phyloP scores from a whole-genome alignment of 2,113 vertebrate species.

The Paramisgurnus dabryanus region DNA sequence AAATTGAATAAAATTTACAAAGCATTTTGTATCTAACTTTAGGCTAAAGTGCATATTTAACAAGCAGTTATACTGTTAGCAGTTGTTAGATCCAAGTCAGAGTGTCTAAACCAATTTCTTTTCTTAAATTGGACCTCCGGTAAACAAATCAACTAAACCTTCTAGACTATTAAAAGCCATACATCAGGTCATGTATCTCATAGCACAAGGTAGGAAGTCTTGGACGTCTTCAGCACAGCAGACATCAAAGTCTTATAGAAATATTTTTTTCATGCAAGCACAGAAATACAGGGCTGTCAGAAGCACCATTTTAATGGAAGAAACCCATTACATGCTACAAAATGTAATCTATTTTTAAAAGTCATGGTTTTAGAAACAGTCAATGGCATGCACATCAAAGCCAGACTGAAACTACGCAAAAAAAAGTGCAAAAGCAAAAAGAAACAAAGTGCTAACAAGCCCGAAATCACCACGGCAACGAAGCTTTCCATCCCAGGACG shows the following conservation, averaged over 20 bases:
- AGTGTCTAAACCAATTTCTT: background rate
- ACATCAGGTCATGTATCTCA: background rate
- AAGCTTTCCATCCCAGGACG: conserved; percentile 43
- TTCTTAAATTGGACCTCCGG: background rate
- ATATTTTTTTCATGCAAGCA: background rate
- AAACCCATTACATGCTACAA: conserved; percentile 63
- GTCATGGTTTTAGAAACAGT: conserved; percentile 49
- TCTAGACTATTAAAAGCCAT: conserved; percentile 23
- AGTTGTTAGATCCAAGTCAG: conserved; percentile 24
- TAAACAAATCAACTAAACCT: background rate
- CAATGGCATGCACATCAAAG: conserved; percentile 53
- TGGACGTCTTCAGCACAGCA: background rate
- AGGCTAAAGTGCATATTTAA: conserved; percentile 52
- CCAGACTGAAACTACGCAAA: conserved; percentile 42
- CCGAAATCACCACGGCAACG: conserved; percentile 65
- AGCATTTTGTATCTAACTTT: conserved; percentile 22
- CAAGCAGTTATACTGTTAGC: conserved; percentile 36
- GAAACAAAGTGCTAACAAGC: conserved; percentile 50
- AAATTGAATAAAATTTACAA: conserved; percentile 9
- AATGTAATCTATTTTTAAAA: conserved; percentile 33
- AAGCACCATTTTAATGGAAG: conserved; percentile 48
- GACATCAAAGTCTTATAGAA: conserved; percentile 7
- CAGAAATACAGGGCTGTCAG: conserved; percentile 57
- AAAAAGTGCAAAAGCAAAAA: conserved; percentile 68
- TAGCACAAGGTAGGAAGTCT: conserved; percentile 40